phyloP scores from a whole-genome alignment of 2,888 invertebrate genomes.

The Smittia aterrima region DNA sequence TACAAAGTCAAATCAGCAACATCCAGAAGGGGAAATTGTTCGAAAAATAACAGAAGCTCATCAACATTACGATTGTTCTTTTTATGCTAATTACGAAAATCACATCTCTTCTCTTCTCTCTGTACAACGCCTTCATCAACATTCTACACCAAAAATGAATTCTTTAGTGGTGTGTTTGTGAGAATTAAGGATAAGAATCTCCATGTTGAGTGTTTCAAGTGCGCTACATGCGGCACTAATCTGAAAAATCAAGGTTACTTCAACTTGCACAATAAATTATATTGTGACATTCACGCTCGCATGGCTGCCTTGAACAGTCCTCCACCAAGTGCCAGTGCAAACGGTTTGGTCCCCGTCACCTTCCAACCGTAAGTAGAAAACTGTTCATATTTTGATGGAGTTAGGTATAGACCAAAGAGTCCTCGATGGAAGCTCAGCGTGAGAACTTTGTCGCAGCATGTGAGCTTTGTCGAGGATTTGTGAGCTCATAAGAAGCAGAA shows the following conservation, averaged over 20 bases:
- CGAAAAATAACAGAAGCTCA: conserved; percentile 10
- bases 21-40: conserved; percentile 6
- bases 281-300: conserved; percentile 95
- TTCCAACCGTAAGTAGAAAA: conserved; percentile 73
- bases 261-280: conserved; percentile 92
- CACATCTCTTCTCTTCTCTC: background rate
- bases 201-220: conserved; percentile 97
- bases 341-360: conserved; percentile 70
- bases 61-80: background rate
- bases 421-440: background rate
- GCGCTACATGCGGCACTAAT: conserved; percentile 89
- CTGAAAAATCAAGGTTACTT: conserved; percentile 97
- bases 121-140: background rate
- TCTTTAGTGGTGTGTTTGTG: conserved; percentile 97
- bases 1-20: background rate
- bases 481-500: too few species aligned
- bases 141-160: too few species aligned
- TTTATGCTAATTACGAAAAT: conserved; percentile 6
- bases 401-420: background rate
- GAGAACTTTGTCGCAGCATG: too few species aligned
- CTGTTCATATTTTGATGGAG: background rate
- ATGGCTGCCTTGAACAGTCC: conserved; percentile 79
- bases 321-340: conserved; percentile 62
- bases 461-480: background rate
- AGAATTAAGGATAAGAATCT: conserved; percentile 96